These are phyloP conservation scores for Ciconia boyciana DNA, from an alignment of 2,113 vertebrate species.

Conservation along the genomic window DNA sequence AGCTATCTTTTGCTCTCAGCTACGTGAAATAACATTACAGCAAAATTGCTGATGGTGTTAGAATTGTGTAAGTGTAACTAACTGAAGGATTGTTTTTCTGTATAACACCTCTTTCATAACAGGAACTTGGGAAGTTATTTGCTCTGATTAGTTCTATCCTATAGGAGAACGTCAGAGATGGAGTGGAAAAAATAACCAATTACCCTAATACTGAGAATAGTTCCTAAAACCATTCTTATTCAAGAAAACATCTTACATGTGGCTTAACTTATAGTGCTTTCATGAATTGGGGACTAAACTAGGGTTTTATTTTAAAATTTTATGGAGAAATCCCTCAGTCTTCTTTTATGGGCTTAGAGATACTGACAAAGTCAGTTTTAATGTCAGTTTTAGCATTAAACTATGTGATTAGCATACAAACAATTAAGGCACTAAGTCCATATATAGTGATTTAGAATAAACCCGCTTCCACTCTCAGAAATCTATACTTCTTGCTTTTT, in stretches of 20 bases:
- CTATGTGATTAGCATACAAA: neutral
- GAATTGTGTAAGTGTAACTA: neutral
- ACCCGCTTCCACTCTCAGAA: neutral
- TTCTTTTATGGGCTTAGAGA: neutral
- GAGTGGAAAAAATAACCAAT: neutral
- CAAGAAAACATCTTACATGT: neutral
- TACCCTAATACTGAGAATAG: neutral
- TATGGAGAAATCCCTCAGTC: neutral
- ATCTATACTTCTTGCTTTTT: neutral
- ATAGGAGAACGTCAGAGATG: neutral
- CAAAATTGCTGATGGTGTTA: neutral
- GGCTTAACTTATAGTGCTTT: neutral
- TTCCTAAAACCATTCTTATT: neutral
- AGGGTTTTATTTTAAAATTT: neutral
- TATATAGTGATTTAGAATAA: neutral
- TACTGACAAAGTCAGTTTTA: neutral
- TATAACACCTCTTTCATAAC: neutral
- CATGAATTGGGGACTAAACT: neutral
- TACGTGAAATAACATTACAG: neutral
- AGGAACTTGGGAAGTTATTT: neutral
- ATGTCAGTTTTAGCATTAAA: neutral
- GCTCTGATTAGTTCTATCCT: neutral
- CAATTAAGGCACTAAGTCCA: neutral
- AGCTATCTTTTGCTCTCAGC: neutral
- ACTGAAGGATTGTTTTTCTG: neutral